A percentile compares a stretch with the other conserved stretches of the same genome.
phyloP scores from a whole-genome alignment of 2,113 vertebrate species.

The Campylorhamphus procurvoides region DNA sequence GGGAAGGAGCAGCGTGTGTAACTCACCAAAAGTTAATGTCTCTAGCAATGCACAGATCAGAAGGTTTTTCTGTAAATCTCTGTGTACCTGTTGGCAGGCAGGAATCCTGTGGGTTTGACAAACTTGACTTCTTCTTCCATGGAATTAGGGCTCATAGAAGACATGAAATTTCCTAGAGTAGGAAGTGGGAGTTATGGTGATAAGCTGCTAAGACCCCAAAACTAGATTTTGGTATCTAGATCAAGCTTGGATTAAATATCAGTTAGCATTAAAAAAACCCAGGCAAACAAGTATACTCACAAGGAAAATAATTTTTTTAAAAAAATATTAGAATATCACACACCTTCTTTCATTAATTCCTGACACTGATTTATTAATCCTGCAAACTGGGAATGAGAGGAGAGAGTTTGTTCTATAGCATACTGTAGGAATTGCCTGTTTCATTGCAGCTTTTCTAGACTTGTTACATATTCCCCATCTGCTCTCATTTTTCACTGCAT shows the following conservation, averaged over 20 bases:
- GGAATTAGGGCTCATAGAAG: neutral
- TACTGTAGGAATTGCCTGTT: neutral
- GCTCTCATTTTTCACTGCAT: neutral
- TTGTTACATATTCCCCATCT: neutral
- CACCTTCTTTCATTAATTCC: neutral
- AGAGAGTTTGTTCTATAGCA: neutral
- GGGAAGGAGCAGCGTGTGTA: neutral
- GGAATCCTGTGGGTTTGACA: neutral
- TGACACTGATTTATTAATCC: neutral
- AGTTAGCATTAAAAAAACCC: neutral
- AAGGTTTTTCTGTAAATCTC: neutral
- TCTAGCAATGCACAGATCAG: neutral
- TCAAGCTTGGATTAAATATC: neutral
- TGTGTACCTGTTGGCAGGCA: neutral
- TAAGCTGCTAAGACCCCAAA: neutral
- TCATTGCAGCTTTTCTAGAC: neutral
- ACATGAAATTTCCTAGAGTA: neutral
- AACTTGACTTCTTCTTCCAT: neutral
- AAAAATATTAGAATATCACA: neutral
- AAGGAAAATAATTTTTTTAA: neutral
- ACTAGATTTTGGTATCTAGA: neutral
- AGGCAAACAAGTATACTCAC: neutral
- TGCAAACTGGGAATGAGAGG: neutral
- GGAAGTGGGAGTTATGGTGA: neutral
- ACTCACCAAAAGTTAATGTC: neutral